phyloP scores from a whole-genome alignment of 1,140 invertebrate species.

The Metaphire vulgaris region DNA sequence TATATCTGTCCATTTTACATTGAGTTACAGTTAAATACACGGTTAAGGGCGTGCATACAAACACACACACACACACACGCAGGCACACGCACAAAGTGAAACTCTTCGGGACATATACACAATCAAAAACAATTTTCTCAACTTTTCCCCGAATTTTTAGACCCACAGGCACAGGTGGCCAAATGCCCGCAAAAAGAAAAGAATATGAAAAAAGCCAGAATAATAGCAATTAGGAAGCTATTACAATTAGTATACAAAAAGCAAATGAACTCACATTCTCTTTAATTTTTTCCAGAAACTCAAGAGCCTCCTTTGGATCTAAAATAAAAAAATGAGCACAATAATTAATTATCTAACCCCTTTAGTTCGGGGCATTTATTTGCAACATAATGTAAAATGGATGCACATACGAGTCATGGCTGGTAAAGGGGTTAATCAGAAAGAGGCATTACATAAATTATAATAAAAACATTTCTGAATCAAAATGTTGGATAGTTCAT shows the following conservation, averaged over 20 bases:
- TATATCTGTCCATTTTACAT: too few relatives aligned
- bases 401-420: neutral
- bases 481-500: neutral
- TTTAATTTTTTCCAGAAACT: constrained; percentile 78
- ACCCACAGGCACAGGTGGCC: neutral
- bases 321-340: constrained; percentile 37
- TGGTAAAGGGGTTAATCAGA: too few relatives aligned
- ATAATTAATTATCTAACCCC: neutral
- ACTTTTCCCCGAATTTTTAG: neutral
- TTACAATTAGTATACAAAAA: too few relatives aligned
- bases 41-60: too few relatives aligned
- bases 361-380: neutral
- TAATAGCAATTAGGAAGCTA: too few relatives aligned
- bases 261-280: constrained; percentile 55
- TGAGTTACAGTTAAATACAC: too few relatives aligned
- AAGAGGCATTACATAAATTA: too few relatives aligned
- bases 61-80: too few relatives aligned
- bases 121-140: neutral
- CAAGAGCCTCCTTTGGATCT: constrained; percentile 72
- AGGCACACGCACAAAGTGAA: too few relatives aligned
- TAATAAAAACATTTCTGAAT: neutral
- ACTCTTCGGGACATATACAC: neutral
- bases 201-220: neutral
- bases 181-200: neutral
- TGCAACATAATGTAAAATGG: neutral